Evolutionary conservation across 1,140 invertebrate genomes (phyloP), one percentile per base, ranked within the genome.

Genomic region (Hypothenemus hampei): DNA sequence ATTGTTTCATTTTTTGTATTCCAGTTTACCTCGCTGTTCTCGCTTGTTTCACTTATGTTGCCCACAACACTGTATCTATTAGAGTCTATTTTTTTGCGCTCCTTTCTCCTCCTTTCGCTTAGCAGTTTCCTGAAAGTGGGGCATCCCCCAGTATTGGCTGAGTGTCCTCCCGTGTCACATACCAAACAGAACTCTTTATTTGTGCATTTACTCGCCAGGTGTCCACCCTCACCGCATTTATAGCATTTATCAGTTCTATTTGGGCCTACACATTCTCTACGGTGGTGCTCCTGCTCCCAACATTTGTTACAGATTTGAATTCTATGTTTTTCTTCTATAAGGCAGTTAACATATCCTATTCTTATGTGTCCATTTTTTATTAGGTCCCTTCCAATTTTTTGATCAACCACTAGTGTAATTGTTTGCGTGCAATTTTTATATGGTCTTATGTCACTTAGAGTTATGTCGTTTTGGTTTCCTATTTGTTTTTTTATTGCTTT

Each of bases 221-320:
- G 57, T 3, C 20, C 51, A 6, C 24, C 10, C 10, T 35, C 19
- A 20, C 41, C 40, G 18, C 57, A 58, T 8, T 35, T 46, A 4
- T 23, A 16, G 20, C 50, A 58, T 13, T 41, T 11, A 3, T 35
- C 13, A 3, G 15, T 13, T 33, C 57, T 54, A 22, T 58, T 37
- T 2, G 20, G 7, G 1, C 29, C 49, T 1, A 15, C 41, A 23
- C 57, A 54, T 3, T 47, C 11, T 16, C 4, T 11, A 18, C 15
- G 20, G 1, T 13, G 21, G 22, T 58, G 50, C 2, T 37, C 57
- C 7, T 47, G 54, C 4, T 36, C 41, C 50, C 50, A 54, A 35
- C 57, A 58, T 24, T 29, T 58, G 15, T 40, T 47, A 41, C 44
- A 58, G 26, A 20, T 46, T 10, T 13, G 15, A 11, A 37, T 11